Base-by-base conservation (phyloP, 2,113 vertebrate species). In the Panthera leo region DNA sequence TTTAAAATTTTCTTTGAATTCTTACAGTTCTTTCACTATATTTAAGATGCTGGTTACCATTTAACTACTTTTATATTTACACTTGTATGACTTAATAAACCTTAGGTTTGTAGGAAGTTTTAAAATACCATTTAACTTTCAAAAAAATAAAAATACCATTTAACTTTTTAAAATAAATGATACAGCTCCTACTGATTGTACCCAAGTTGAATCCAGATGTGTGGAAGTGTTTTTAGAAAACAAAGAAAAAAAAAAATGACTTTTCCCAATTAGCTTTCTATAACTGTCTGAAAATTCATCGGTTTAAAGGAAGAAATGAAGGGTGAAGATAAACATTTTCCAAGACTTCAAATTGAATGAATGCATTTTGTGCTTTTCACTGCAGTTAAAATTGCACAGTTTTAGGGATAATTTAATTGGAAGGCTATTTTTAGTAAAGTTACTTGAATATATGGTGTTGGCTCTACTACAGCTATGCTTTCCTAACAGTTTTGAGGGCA, bases 251-350 rank as follows among this genome's bases (percentile, higher is more conserved):
- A 97, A 97, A 97, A 98, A 97, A 73, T 95, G 78, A 63, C 83
- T 98, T 97, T 34, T 45, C 16, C 80, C 85, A 84, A n/a, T 95
- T 97, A 93, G 95, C 93, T 98, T 98, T 98, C 80, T 97, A 31
- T 97, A 98, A 87, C 79, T 97, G 96, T 82, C 92, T 98, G 89
- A 96, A 98, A 97, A 98, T 98, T 97, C 92, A 91, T 97, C 91
- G 98, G 27, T 95, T 98, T 98, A 97, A 98, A 98, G 96, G 95
- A 98, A 98, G 96, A 98, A 98, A 98, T 98, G 95, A 98, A 97
- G 95, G 87, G 71, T 97, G 90, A 98, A 98, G 97, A 97, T 98
- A 98, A 98, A 98, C 94, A 98, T 98, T 98, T 97, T 95, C 88
- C 97, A 96, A 97, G 61, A 97, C 70, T 86, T 95, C 94, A 95